Percentiles rank a stretch among this genome's conserved stretches.
These are phyloP conservation scores for Leptopilina boulardi DNA, from an alignment of 1,140 invertebrate species.

Conservation along the genomic window DNA sequence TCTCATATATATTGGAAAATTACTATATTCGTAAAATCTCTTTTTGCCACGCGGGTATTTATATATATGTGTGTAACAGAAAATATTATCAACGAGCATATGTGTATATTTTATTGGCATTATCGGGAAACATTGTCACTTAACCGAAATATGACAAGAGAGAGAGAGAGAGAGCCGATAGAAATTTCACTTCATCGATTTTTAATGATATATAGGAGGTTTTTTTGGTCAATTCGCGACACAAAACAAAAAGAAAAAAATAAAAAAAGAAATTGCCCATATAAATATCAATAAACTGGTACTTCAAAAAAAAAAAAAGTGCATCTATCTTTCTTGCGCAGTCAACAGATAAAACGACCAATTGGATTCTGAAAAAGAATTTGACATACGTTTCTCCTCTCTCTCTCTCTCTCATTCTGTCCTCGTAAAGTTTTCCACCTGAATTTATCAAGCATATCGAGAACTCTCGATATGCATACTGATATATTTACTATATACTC, in stretches of 20 bases:
- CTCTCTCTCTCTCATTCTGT: too few relatives aligned
- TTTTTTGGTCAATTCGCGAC: conserved; percentile 38
- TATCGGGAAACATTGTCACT: conserved; percentile 20
- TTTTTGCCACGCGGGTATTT: too few relatives aligned
- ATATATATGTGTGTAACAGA: neutral
- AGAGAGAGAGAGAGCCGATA: too few relatives aligned
- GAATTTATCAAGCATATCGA: neutral
- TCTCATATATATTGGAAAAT: too few relatives aligned
- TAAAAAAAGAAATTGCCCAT: conserved; percentile 47
- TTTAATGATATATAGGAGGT: conserved; percentile 21
- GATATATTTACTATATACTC: neutral
- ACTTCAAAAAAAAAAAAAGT: conserved; percentile 46
- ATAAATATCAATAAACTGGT: conserved; percentile 60
- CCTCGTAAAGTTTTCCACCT: conserved; percentile 15
- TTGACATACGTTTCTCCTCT: neutral
- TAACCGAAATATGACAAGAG: neutral
- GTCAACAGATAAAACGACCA: conserved; percentile 40
- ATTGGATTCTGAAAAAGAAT: neutral
- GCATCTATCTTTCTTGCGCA: conserved; percentile 43
- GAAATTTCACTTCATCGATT: conserved; percentile 1
- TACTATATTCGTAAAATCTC: neutral
- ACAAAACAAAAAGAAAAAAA: too few relatives aligned
- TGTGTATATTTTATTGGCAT: neutral
- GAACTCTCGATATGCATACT: neutral
- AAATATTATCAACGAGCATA: neutral